Conservation (phyloP, 2,113 vertebrate species). For the Microcebus ravelobensis region DNA sequence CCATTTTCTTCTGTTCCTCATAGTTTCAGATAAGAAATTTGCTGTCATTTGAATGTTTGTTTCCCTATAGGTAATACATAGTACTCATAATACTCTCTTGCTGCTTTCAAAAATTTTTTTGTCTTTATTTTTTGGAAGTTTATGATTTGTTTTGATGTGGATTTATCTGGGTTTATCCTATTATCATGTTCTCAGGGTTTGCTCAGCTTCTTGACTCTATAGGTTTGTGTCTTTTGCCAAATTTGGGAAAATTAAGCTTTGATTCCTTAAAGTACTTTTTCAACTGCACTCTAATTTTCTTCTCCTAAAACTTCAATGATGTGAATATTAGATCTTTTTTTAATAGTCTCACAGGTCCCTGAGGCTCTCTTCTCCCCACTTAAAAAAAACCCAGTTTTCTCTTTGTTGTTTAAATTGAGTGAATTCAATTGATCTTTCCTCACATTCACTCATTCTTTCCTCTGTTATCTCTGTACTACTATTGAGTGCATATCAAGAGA, state of each 20-base stretch:
- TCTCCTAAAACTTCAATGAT: not conserved
- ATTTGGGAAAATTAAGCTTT: not conserved
- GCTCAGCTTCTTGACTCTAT: not conserved
- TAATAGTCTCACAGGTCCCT: not conserved
- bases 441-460: not conserved
- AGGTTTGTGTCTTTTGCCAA: not conserved
- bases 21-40: not conserved
- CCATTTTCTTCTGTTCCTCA: not conserved
- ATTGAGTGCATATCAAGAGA: not conserved
- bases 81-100: not conserved
- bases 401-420: not conserved
- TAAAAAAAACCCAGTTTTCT: not conserved
- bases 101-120: not conserved
- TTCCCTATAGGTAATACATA: not conserved
- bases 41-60: not conserved
- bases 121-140: not conserved
- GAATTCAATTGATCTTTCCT: not conserved
- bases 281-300: not conserved
- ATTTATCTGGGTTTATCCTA: not conserved
- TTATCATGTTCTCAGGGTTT: not conserved
- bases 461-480: not conserved
- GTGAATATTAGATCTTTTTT: not conserved
- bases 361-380: not conserved
- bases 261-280: not conserved
- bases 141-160: not conserved